Base-by-base conservation (phyloP, 2,113 vertebrate species). In the Lipotes vexillifer region DNA sequence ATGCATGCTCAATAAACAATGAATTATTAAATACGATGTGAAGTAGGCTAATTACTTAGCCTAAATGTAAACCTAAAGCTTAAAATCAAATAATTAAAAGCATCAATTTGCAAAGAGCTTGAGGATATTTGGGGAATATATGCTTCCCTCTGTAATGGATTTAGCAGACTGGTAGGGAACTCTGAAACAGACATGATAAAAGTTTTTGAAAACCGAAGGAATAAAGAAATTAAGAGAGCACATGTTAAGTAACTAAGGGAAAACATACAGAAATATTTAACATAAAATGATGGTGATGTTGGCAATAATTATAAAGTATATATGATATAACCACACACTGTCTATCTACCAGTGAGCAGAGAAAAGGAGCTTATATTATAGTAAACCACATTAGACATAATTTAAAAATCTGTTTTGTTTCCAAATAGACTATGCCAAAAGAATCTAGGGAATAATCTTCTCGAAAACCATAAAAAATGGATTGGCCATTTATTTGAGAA, bases 211-310 rank as follows among this genome's bases (percentile, higher is more conserved):
- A 94, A 92, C 14, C 2, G 3, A 92, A 88, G 31, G 25, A 84
- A 81, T 84, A 92, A 87, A 87, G 87, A 95, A 91, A 96, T 92
- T 29, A 88, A 95, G 69, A 93, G 89, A 80, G 44, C 89, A 96
- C 85, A 93, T 80, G 23, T 84, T 93, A 88, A 81, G 9, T 75
- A 87, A 81, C 77, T 88, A 88, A 80, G 18, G 71, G 65, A 87
- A 96, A 96, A 88, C 59, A 71, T 38, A 69, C 31, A 77, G 66
- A 93, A 66, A 81, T 18, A 81, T 68, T 75, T 59, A 74, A 90
- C 41, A 46, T 78, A 87, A 57, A 38, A 55, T 65, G 29, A 90
- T 71, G 61, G 55, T 61, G 74, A 88, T 2, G 2, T 49, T 96
- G 86, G 23, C 31, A 88, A 63, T 93, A 81, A 96, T 52, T 10